Conservation (phyloP, 2,888 invertebrate species). For the Rhabditoides inermis region DNA sequence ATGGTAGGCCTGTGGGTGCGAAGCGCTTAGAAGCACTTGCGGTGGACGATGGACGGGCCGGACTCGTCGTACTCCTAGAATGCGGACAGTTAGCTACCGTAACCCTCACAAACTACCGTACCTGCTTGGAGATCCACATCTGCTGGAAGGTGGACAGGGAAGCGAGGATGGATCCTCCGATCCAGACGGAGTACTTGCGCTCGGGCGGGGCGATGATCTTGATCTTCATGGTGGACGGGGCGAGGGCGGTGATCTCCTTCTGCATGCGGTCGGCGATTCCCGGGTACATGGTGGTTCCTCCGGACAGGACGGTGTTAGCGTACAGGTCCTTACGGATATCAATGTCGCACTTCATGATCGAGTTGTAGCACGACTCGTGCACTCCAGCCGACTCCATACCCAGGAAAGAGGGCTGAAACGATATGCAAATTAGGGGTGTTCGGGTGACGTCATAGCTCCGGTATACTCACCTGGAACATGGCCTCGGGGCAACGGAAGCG, state of each 20-base stretch:
- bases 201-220: conserved; percentile 63
- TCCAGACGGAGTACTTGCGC: conserved; percentile 95
- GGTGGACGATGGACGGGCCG: no score
- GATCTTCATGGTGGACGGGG: conserved; percentile 65
- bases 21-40: no score
- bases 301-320: conserved; percentile 59
- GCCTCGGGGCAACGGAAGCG: conserved; percentile 81
- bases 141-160: conserved; percentile 81
- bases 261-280: conserved; percentile 95
- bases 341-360: conserved; percentile 85
- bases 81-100: no score
- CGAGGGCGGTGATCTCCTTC: conserved; percentile 67
- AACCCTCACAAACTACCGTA: no score
- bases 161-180: conserved; percentile 91
- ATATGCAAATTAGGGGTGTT: conserved; percentile 76
- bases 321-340: conserved; percentile 84
- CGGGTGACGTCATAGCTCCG: no score
- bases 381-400: conserved; percentile 56
- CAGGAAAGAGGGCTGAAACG: conserved; percentile 69
- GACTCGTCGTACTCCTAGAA: no score
- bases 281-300: conserved; percentile 75
- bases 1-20: no score
- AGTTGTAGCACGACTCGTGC: conserved; percentile 72
- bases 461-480: conserved; percentile 72
- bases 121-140: conserved; percentile 65